Percentiles rank a stretch among this genome's conserved stretches.
Conservation (phyloP, 2,797 vertebrate genomes). For the Tadarida brasiliensis region DNA sequence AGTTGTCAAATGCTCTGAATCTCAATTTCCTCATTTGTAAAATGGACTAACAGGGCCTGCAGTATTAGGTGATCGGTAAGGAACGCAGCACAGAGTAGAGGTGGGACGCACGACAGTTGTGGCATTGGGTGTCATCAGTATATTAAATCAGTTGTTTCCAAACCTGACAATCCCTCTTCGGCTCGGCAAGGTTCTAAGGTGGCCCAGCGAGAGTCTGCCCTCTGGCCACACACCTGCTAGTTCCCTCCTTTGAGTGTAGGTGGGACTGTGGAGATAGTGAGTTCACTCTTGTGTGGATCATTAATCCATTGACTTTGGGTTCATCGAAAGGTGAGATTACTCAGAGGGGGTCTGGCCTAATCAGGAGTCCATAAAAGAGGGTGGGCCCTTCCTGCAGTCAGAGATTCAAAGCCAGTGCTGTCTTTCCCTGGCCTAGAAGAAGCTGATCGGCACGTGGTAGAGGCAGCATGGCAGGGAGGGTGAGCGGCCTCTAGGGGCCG, state of each 20-base stretch:
- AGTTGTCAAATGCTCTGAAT: background rate
- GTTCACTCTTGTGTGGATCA: background rate
- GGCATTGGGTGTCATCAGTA: too few relatives aligned
- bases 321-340: background rate
- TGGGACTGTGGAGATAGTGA: background rate
- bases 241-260: too few relatives aligned
- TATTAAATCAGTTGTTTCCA: background rate
- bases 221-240: too few relatives aligned
- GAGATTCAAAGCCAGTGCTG: background rate
- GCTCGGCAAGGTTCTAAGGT: background rate
- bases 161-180: background rate
- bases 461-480: background rate
- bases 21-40: background rate
- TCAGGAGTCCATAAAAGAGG: background rate
- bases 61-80: background rate
- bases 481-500: background rate
- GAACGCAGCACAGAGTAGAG: background rate
- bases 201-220: accelerated
- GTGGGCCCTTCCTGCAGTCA: background rate
- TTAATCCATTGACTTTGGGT: background rate
- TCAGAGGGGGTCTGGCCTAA: background rate
- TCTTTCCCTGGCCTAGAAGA: background rate
- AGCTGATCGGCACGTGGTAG: background rate
- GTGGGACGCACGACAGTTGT: background rate
- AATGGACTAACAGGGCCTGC: background rate